Percentiles rank a stretch among this genome's conserved stretches.
Conservation (phyloP, 2,113 vertebrate genomes). For the Sus scrofa region DNA sequence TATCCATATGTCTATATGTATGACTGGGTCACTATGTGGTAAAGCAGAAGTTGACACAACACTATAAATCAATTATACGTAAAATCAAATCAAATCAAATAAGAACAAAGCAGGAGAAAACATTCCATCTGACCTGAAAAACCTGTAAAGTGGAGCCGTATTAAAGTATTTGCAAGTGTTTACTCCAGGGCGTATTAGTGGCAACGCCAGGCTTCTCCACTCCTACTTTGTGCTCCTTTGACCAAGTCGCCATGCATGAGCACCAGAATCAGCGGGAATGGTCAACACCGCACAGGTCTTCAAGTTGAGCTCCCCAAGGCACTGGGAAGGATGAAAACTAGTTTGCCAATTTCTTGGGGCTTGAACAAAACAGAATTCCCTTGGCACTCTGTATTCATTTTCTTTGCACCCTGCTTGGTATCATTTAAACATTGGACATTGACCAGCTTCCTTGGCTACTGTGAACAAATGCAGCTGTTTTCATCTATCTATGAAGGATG, state of each 20-base stretch:
- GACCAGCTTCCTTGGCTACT: not conserved
- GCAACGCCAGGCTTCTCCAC: not conserved
- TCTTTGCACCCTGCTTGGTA: not conserved
- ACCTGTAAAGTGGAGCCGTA: not conserved
- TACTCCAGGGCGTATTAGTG: not conserved
- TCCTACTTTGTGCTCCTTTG: no score
- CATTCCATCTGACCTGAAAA: not conserved
- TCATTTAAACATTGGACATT: not conserved
- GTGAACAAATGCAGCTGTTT: not conserved
- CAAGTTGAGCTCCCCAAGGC: not conserved
- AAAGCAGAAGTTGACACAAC: no score
- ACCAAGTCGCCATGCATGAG: no score
- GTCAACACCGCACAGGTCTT: not conserved
- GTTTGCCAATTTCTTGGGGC: not conserved
- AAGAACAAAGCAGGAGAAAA: not conserved
- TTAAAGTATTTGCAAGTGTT: not conserved
- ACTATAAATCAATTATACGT: no score
- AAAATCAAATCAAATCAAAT: no score
- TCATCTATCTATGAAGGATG: not conserved
- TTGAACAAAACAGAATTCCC: not conserved
- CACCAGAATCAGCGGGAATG: not conserved
- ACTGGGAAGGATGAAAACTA: not conserved
- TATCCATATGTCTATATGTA: no score
- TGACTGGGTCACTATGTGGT: no score
- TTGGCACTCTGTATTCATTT: not conserved